Conservation (phyloP, 1,140 invertebrate genomes). For the Alviniconcha marisindica region DNA sequence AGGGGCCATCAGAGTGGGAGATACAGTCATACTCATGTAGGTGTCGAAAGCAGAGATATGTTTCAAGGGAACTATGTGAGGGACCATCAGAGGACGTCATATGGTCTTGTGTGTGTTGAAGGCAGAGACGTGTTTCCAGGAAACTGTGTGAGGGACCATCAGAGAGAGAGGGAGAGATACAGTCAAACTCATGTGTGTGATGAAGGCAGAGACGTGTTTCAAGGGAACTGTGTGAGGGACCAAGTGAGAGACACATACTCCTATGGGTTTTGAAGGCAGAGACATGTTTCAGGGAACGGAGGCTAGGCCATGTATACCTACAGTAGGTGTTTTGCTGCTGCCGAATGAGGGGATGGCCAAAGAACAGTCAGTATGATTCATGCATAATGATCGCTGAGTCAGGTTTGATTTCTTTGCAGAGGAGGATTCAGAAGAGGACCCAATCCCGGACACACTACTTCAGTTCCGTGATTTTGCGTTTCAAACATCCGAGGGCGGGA, state of each 20-base stretch:
- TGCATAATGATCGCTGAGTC: background rate
- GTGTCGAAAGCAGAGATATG: too few relatives aligned
- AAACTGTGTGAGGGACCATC: too few relatives aligned
- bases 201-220: too few relatives aligned
- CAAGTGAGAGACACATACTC: background rate
- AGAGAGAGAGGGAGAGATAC: too few relatives aligned
- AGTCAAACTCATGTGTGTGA: too few relatives aligned
- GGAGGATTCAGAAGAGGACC: background rate
- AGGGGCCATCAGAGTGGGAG: too few relatives aligned
- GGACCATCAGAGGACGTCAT: too few relatives aligned
- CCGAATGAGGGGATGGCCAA: background rate
- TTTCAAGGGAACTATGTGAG: too few relatives aligned
- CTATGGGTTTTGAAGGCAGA: background rate
- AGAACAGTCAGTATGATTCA: background rate
- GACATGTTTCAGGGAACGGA: background rate
- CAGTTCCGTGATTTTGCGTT: background rate
- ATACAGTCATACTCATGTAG: too few relatives aligned
- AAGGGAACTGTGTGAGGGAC: background rate
- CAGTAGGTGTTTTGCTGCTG: background rate
- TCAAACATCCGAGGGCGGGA: conserved; percentile 11
- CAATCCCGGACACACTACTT: conserved; percentile 9
- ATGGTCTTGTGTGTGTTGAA: too few relatives aligned
- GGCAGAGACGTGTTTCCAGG: too few relatives aligned
- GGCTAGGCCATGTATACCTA: background rate
- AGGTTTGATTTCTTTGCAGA: background rate